These are phyloP conservation scores for Agrilus mali DNA, from an alignment of 2,888 invertebrate species.

Conservation along the genomic window DNA sequence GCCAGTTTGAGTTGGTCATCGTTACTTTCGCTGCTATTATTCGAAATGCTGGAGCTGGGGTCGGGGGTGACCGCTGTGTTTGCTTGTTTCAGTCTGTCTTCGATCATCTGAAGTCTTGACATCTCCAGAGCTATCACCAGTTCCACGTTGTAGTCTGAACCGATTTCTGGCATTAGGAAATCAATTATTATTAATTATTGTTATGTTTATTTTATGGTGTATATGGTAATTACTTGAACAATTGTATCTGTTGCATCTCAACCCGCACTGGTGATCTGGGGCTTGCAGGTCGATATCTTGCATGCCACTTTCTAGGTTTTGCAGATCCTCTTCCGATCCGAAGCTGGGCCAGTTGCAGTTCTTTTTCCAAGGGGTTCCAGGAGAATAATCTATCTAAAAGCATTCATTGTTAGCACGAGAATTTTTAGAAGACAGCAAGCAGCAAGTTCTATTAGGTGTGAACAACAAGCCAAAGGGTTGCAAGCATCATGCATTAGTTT, in stretches of 20 bases:
- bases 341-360: constrained; percentile 50
- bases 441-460: neutral
- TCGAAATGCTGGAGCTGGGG: constrained; percentile 31
- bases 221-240: constrained; percentile 25
- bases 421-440: neutral
- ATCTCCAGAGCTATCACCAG: constrained; percentile 52
- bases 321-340: constrained; percentile 39
- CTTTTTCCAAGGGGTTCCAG: constrained; percentile 35
- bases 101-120: constrained; percentile 53
- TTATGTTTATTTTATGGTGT: neutral
- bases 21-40: constrained; percentile 28
- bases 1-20: constrained; percentile 40
- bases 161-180: constrained; percentile 13
- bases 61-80: constrained; percentile 21
- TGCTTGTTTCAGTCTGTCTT: constrained; percentile 42
- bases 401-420: neutral
- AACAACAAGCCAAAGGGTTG: neutral
- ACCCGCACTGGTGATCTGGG: constrained; percentile 42
- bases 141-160: constrained; percentile 46
- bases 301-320: constrained; percentile 22
- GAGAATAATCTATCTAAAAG: constrained; percentile 28
- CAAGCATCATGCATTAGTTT: too few species aligned
- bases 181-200: neutral
- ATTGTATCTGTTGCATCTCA: constrained; percentile 32
- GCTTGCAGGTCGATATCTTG: constrained; percentile 19